Conservation (phyloP, 2,888 invertebrate species). For the Sepiola atlantica region DNA sequence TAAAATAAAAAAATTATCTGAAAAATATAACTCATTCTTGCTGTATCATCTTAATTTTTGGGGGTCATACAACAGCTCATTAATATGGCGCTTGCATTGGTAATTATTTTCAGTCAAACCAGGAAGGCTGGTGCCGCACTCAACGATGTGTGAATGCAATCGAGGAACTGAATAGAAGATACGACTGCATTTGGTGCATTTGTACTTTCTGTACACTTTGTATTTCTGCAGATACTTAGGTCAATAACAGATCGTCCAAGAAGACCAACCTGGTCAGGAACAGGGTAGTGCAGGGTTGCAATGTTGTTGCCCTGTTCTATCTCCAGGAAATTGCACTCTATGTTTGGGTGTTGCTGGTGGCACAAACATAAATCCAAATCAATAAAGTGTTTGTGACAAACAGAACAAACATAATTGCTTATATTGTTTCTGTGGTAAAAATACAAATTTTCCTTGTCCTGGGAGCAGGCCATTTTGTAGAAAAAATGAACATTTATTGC, state of each 20-base stretch:
- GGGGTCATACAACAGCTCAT: too few relatives aligned
- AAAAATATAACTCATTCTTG: too few relatives aligned
- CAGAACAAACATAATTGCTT: constrained; percentile 88
- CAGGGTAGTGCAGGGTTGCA: constrained; percentile 62
- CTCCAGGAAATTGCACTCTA: constrained; percentile 82
- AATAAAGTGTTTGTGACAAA: constrained; percentile 84
- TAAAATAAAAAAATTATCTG: too few relatives aligned
- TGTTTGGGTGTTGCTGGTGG: constrained; percentile 90
- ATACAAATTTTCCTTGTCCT: too few relatives aligned
- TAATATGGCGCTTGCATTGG: too few relatives aligned
- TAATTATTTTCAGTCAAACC: too few relatives aligned
- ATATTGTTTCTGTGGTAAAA: too few relatives aligned
- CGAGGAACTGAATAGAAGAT: constrained; percentile 79
- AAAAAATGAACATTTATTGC: too few relatives aligned
- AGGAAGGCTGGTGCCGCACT: constrained; percentile 66
- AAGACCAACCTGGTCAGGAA: constrained; percentile 60
- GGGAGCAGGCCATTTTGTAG: too few relatives aligned
- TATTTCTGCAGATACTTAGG: constrained; percentile 54
- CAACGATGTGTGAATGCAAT: too few relatives aligned
- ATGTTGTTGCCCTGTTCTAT: constrained; percentile 69
- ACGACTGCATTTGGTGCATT: constrained; percentile 88
- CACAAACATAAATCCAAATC: constrained; percentile 84
- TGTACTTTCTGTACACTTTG: constrained; percentile 54
- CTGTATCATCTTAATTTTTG: too few relatives aligned
- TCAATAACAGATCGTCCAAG: constrained; percentile 61